These are phyloP conservation scores for Smittia sp. DNA, from an alignment of 2,888 invertebrate species.

Conservation along the genomic window DNA sequence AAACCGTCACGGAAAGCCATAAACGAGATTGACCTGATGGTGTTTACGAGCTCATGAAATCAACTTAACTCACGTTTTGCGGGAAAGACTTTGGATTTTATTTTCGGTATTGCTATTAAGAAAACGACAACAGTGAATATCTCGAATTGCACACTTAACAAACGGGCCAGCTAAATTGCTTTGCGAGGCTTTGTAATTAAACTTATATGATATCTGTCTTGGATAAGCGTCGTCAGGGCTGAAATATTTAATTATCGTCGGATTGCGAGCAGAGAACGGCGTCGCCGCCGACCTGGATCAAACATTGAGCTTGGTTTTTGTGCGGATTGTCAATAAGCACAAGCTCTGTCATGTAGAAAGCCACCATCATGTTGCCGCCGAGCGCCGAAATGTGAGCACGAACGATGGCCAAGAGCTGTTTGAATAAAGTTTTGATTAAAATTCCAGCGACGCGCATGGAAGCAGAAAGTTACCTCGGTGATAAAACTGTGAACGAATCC, in stretches of 20 bases:
- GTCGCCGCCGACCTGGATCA: constrained; percentile 94
- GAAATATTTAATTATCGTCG: background rate
- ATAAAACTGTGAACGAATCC: constrained; percentile 94
- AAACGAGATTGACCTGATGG: too few species aligned
- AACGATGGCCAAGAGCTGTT: constrained; percentile 76
- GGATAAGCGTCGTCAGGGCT: too few species aligned
- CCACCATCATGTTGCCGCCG: constrained; percentile 93
- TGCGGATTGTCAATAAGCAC: constrained; percentile 89
- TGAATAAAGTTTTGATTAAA: background rate
- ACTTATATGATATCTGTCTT: too few species aligned
- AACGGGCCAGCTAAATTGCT: too few species aligned
- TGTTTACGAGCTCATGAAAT: too few species aligned
- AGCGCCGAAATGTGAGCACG: constrained; percentile 89
- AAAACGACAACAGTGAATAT: too few species aligned
- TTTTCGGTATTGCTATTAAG: too few species aligned
- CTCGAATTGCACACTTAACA: too few species aligned
- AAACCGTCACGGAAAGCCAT: too few species aligned
- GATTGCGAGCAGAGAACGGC: constrained; percentile 61
- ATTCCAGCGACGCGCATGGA: background rate
- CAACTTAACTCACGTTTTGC: too few species aligned
- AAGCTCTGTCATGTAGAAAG: constrained; percentile 89
- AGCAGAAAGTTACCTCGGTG: constrained; percentile 63
- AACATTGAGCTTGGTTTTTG: constrained; percentile 96
- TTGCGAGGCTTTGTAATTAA: too few species aligned
- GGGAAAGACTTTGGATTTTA: too few species aligned